These are phyloP conservation scores for Allophyes oxyacanthae DNA, from an alignment of 2,888 invertebrate genomes.

Conservation along the genomic window DNA sequence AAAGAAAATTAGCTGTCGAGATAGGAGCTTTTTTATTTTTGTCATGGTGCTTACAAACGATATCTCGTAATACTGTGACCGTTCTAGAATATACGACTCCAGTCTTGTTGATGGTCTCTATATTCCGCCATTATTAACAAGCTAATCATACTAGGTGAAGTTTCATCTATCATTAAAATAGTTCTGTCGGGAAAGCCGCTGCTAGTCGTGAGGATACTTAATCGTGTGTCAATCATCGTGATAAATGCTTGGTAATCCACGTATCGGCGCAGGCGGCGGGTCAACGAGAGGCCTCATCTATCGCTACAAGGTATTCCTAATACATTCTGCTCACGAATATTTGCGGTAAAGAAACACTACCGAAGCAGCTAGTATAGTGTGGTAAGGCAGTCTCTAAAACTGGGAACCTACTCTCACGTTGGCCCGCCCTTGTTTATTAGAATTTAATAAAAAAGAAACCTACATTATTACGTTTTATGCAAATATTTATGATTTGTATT, in stretches of 20 bases:
- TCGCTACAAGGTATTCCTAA: conserved; percentile 13
- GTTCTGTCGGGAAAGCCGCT: conserved; percentile 29
- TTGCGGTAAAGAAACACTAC: not conserved
- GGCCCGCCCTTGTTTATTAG: too few relatives aligned
- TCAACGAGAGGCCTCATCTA: conserved; percentile 23
- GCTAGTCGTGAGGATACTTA: conserved; percentile 27
- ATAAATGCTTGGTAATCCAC: conserved; percentile 40
- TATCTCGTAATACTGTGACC: too few relatives aligned
- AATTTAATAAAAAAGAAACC: too few relatives aligned
- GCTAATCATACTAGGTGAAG: conserved; percentile 26
- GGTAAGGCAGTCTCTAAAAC: too few relatives aligned
- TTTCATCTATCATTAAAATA: conserved; percentile 46
- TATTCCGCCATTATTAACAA: conserved; percentile 24
- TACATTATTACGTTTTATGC: too few relatives aligned
- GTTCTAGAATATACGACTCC: too few relatives aligned
- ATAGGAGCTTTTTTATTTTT: too few relatives aligned
- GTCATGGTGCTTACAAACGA: too few relatives aligned
- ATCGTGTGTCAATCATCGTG: conserved; percentile 49
- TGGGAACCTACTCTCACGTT: too few relatives aligned
- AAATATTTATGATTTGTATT: too few relatives aligned
- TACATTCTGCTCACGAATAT: not conserved
- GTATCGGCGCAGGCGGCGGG: conserved; percentile 26
- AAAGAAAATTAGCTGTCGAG: too few relatives aligned
- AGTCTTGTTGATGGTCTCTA: conserved; percentile 17
- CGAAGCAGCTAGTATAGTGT: not conserved